These are phyloP conservation scores for Molorchus minor DNA, from an alignment of 2,888 invertebrate genomes.

Conservation along the genomic window DNA sequence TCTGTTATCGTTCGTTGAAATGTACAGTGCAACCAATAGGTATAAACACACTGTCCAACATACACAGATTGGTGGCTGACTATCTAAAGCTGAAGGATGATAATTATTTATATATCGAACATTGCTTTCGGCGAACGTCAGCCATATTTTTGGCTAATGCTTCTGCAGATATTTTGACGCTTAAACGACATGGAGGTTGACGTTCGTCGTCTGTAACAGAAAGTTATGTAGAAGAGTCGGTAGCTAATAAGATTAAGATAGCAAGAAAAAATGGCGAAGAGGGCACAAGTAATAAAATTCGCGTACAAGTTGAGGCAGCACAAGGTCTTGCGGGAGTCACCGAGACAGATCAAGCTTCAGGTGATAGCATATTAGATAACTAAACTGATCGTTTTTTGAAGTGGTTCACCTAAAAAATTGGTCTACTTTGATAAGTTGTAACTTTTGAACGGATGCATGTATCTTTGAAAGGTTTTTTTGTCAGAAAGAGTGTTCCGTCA, in stretches of 20 bases:
- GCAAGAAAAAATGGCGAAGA: background rate
- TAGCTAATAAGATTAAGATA: background rate
- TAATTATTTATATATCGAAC: background rate
- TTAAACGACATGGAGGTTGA: too few species aligned
- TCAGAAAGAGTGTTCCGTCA: too few species aligned
- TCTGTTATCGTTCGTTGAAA: background rate
- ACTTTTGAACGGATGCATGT: too few species aligned
- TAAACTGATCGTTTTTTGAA: too few species aligned
- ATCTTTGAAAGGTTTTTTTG: too few species aligned
- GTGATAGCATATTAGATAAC: too few species aligned
- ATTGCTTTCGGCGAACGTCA: constrained; percentile 4
- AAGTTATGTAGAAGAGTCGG: too few species aligned
- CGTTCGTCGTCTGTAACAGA: too few species aligned
- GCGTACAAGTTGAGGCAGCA: background rate
- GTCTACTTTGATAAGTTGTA: too few species aligned
- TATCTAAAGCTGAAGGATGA: background rate
- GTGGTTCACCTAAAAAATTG: too few species aligned
- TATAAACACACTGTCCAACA: background rate
- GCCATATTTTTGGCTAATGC: constrained; percentile 1
- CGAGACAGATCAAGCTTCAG: background rate
- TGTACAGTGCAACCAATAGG: constrained; percentile 2
- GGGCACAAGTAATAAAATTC: background rate
- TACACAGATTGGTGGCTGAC: background rate
- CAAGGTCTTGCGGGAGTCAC: background rate
- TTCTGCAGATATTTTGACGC: too few species aligned